These are phyloP conservation scores for Paedocypris sp. DNA, from an alignment of 2,113 vertebrate genomes.

Conservation along the genomic window DNA sequence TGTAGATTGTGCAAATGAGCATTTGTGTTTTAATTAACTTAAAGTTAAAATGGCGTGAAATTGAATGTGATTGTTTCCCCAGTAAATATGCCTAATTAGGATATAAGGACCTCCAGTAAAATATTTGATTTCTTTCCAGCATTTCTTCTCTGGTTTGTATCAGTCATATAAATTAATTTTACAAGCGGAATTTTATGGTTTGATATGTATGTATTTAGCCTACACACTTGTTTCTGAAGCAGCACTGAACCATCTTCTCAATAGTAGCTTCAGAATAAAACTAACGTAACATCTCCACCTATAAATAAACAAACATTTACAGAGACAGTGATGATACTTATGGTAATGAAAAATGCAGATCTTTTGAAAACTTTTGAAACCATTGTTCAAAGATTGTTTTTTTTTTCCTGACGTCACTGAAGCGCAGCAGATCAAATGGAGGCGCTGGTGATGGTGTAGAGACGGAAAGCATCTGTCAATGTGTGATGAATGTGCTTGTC, in stretches of 20 bases:
- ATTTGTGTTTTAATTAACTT: slow-evolving; percentile 67
- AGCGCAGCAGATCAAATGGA: slow-evolving; percentile 44
- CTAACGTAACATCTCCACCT: not conserved
- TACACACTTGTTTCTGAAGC: too few relatives aligned
- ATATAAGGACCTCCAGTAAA: slow-evolving; percentile 56
- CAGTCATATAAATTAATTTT: slow-evolving; percentile 39
- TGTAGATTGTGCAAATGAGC: slow-evolving; percentile 56
- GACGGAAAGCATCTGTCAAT: slow-evolving; percentile 36
- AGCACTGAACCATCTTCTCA: too few relatives aligned
- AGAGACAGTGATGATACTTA: not conserved
- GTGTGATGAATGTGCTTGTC: slow-evolving; percentile 61
- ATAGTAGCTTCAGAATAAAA: too few relatives aligned
- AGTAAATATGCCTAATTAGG: slow-evolving; percentile 67
- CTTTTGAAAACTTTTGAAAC: not conserved
- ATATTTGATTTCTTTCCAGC: slow-evolving; percentile 60
- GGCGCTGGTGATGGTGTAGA: slow-evolving; percentile 27
- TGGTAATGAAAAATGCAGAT: not conserved
- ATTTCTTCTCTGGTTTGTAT: slow-evolving; percentile 55
- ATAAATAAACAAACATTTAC: not conserved
- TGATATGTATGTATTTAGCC: too few relatives aligned
- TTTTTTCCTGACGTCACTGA: slow-evolving; percentile 32
- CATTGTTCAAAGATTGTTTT: slow-evolving; percentile 22
- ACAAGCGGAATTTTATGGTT: slow-evolving; percentile 37
- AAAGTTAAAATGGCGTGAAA: slow-evolving; percentile 69
- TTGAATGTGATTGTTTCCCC: slow-evolving; percentile 67